phyloP scores from a whole-genome alignment of 1,140 invertebrate species.

The Drosophila bipectinata region DNA sequence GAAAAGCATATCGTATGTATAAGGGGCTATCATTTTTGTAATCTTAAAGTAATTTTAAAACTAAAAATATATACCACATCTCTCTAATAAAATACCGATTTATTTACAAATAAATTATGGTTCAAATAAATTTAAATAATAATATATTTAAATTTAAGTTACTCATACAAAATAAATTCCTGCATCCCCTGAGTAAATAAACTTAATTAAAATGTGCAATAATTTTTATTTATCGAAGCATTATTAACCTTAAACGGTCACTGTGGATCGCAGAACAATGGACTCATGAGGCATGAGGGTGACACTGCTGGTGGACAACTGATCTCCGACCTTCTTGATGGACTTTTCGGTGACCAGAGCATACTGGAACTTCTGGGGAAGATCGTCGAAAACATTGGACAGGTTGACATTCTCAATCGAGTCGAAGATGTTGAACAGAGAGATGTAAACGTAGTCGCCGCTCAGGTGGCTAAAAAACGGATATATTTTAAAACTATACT shows the following conservation, averaged over 20 bases:
- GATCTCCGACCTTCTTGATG: constrained; percentile 63
- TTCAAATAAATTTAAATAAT: no score
- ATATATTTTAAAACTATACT: neutral
- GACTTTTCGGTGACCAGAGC: constrained; percentile 72
- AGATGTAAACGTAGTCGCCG: constrained; percentile 65
- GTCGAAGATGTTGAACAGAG: constrained; percentile 71
- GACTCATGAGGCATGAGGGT: constrained; percentile 74
- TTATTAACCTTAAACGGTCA: constrained; percentile 27
- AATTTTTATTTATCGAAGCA: constrained; percentile 3
- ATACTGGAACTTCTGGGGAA: constrained; percentile 72
- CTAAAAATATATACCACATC: no score
- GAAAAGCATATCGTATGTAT: no score
- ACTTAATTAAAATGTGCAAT: neutral
- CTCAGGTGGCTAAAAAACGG: constrained; percentile 46
- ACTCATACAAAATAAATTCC: no score
- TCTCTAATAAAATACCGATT: no score
- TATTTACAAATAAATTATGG: no score
- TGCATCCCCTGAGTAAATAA: neutral
- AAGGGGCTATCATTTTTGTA: no score
- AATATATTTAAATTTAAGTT: no score
- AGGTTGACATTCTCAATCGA: constrained; percentile 69
- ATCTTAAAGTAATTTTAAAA: no score
- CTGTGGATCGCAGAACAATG: constrained; percentile 68
- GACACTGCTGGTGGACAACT: constrained; percentile 53
- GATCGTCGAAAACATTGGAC: constrained; percentile 46